Evolutionary conservation across 2,797 vertebrate genomes (phyloP).

Genomic region (Propithecus deckenii): DNA sequence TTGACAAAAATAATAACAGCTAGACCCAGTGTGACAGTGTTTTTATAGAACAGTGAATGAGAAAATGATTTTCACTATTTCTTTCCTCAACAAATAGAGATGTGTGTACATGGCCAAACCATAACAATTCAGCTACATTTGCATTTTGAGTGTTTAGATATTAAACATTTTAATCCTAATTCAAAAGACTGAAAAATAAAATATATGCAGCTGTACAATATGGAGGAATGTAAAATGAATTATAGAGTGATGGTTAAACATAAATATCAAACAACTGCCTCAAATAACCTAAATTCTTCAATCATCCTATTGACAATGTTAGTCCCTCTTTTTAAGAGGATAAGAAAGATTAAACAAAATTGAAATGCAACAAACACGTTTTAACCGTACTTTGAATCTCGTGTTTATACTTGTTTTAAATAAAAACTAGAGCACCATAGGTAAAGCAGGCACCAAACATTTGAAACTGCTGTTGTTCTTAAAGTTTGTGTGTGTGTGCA

Average conservation of each 20-base stretch:
- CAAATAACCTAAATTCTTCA: conserved; percentile 81
- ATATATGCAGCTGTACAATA: conserved; percentile 36
- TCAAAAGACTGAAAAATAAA: conserved; percentile 61
- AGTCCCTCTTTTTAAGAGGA: conserved; percentile 75
- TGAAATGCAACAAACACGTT: conserved; percentile 75
- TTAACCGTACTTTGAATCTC: conserved; percentile 79
- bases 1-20: conserved; percentile 70
- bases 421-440: conserved; percentile 70
- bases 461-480: conserved; percentile 73
- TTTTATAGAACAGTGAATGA: conserved; percentile 53
- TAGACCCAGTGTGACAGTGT: conserved; percentile 22
- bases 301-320: conserved; percentile 73
- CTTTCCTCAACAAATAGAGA: not conserved
- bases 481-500: conserved; percentile 32
- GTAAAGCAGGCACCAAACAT: conserved; percentile 77
- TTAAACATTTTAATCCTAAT: not conserved
- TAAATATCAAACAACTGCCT: conserved; percentile 77
- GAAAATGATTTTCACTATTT: conserved; percentile 42
- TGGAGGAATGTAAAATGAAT: conserved; percentile 71
- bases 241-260: conserved; percentile 72
- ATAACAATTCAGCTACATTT: not conserved
- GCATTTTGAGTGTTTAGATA: not conserved
- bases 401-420: conserved; percentile 74
- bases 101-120: not conserved
- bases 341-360: conserved; percentile 79